Evolutionary conservation across 2,797 vertebrate species (phyloP), one percentile per base, ranked within the genome.

Genomic region (Bucorvus abyssinicus): DNA sequence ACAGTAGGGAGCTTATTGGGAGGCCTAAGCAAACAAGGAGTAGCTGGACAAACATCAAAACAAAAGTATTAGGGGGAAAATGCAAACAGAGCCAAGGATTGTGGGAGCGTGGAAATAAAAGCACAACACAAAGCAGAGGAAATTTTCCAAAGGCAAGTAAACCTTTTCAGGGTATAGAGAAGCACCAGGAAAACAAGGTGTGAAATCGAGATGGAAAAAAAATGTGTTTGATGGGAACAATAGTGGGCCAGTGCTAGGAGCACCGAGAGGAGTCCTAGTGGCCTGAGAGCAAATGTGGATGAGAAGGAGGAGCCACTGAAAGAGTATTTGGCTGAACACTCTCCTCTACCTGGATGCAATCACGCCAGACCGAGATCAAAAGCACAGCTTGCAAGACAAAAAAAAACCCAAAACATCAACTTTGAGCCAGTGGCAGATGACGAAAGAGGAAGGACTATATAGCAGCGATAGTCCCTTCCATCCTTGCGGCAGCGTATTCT

Each of bases 11-110:
- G 84, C 90, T 94, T 94, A 94, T 4, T 89, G 92, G 89, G 93
- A 95, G 81, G 94, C 93, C 93, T 94, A 92, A 93, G 84, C 89
- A 95, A 97, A 96, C 93, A 97, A 89, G 88, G 67, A 94, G 78
- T 78, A 90, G 92, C 86, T 95, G 95, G 93, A 94, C 96, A 96
- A 97, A 94, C 93, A 97, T 82, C 92, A 92, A 93, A 95, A 97
- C 95, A 97, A 96, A 61, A 92, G 87, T 68, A 83, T 84, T 77
- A 93, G 59, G 87, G 49, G 55, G 75, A 76, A 94, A 95, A 94
- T 34, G 81, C 78, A 95, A 97, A 94, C 81, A 92, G 64, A 95
- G 90, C 40, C 71, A 74, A 74, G 92, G 90, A 93, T 84, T 45
- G 73, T 93, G 93, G 94, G 89, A 93, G 45, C 74, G 68, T 80